Base-by-base conservation (phyloP, 1,140 invertebrate genomes). In the Gonatopus flavifemur region DNA sequence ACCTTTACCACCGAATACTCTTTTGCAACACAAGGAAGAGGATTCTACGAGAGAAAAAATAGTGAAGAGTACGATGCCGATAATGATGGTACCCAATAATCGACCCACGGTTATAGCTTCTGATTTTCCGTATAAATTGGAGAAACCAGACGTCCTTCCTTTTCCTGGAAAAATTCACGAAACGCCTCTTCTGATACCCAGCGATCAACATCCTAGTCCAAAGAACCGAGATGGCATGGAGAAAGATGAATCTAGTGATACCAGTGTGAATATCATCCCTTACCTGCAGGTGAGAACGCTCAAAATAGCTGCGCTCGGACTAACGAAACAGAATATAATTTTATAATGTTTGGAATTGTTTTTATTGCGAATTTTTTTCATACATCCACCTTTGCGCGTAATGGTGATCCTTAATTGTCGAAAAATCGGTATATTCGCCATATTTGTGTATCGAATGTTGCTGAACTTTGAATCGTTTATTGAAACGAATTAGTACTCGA, bases 91-190 rank as follows among this genome's bases (percentile, higher is more conserved):
- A 5, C 52, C 48, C 20, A 47, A 36, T 10, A 32, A 28, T 9
- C 55, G 50, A 22, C 58, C 70, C 52, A n/a, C n/a, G 60, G 62
- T 57, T n/a, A 57, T 77, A n/a, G 80, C 78, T 46, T 77, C 79
- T 0, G 81, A 84, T 51, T 85, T 85, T 41, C 84, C 84, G 0
- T 86, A 86, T 68, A 79, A 79, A 1, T 59, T 84, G 5, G 84
- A 85, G 62, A 73, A 79, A 13, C 82, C 83, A 0, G 74, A 79
- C 51, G 66, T 73, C 7, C 61, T 75, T 1, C 46, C 74, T 3
- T 49, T 76, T 2, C 59, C 47, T 6, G 56, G 21, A 21, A 42
- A 50, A 0, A 56, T 73, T 2, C 66, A 63, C 2, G 78, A 80
- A 45, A 77, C 68, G 12, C 74, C 78, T 0, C 36, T 73, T 3